Base-by-base conservation (phyloP, 2,113 vertebrate genomes). In the Cynocephalus volans region DNA sequence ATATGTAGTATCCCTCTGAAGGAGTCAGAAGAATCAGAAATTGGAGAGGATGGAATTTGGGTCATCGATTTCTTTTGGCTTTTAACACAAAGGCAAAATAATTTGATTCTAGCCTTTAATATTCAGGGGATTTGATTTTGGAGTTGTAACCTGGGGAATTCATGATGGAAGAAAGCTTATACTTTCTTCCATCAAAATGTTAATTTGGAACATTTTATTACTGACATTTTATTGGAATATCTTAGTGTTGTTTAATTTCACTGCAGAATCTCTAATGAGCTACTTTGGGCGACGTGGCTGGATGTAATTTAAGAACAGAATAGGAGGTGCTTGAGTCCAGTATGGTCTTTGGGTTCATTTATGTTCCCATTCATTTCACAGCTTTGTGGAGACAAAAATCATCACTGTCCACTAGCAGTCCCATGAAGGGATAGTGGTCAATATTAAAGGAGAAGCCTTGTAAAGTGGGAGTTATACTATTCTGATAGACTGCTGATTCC, bases 161-260 rank as follows among this genome's bases (percentile, higher is more conserved):
- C 24, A 45, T 77, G 36, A 70, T 86, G 56, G 72, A 58, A 77
- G 31, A 91, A 65, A 21, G 62, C 10, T 80, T 88, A 80, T 72
- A 41, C 23, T 80, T 6, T 41, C 41, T 41, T 41, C 41, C 41
- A 41, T 41, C 41, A 41, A 41, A 41, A 41, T 41, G 41, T 41
- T 41, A n/a, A 96, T 75, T 91, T 91, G 75, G 13, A 85, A 52
- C 45, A 62, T 64, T 84, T 95, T 81, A 45, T 85, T 89, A 76
- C 65, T 90, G 33, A 48, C n/a, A 67, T 76, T 60, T 48, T 87
- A 73, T 60, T 64, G 65, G 18, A 48, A 26, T 90, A 45, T 72
- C 31, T 96, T 94, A 89, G 91, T 72, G 31, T 69, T 31, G 86
- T 65, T 92, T 90, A 75, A 50, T 96, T 89, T 86, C 54, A 86